Evolutionary conservation across 2,113 vertebrate genomes (phyloP), one percentile per base, ranked within the genome.

Genomic region (Caretta caretta): DNA sequence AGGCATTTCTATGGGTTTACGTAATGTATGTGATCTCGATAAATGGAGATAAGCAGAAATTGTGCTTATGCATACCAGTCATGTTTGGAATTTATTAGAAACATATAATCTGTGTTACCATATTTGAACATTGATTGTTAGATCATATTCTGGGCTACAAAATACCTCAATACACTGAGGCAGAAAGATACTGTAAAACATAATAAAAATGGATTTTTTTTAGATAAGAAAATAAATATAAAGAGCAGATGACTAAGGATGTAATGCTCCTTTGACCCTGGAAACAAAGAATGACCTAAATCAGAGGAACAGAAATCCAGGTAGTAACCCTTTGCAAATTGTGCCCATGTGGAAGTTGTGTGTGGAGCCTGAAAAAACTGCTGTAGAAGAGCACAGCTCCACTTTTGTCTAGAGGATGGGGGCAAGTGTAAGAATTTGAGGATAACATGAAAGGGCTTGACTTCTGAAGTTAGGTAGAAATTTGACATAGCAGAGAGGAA

Each of bases 401-500:
- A 75, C 11, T 81, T 4, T 0, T 82, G 38, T 72, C 90, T 86
- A 69, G 54, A 90, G 25, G 90, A 93, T 20, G 42, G 48, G 93
- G 80, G 42, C 29, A 84, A 62, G 80, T 86, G 13, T 90, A 93
- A 95, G 80, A 59, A 76, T 22, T 86, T 0, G 0, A 88, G 75
- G 65, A 80, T 89, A 78, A 25, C 88, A 54, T 27, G 46, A 79
- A 46, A 16, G 76, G 7, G 1, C 6, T 76, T 96, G 24, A 78
- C 42, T 51, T 88, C 25, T 10, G 83, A 92, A 90, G 65, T 65
- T 48, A 56, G 90, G 79, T 80, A 56, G 83, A 84, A 83, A 89
- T 92, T 95, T 84, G 88, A 87, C 51, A 48, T 93, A 93, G 87
- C 53, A 65, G 94, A 91, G 46, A 84, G 14, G 48, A 91, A 85